Conservation (phyloP, 2,113 vertebrate species). For the Bos javanicus region DNA sequence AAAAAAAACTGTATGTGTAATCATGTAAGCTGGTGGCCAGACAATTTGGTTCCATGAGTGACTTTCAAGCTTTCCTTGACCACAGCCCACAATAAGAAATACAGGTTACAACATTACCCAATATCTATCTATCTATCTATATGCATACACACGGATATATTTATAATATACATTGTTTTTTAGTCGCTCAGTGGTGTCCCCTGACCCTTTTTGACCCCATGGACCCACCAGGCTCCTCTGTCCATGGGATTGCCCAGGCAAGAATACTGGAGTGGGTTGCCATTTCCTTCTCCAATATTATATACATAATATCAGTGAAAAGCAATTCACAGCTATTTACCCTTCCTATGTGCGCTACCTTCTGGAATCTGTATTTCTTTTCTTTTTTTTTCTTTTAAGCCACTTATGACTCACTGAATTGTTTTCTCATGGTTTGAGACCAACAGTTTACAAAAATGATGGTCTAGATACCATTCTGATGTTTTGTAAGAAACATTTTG, state of each 20-base stretch:
- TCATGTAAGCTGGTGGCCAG: neutral
- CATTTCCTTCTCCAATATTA: neutral
- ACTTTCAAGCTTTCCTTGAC: slow-evolving; percentile 25
- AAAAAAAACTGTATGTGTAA: neutral
- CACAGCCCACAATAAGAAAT: slow-evolving; percentile 34
- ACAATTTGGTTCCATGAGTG: neutral
- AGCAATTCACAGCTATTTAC: neutral
- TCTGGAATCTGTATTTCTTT: neutral
- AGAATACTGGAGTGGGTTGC: neutral
- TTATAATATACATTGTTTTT: neutral
- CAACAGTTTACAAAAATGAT: neutral
- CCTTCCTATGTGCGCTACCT: neutral
- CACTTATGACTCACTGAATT: neutral
- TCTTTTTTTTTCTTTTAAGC: neutral
- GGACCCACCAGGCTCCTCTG: neutral
- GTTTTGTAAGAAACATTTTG: slow-evolving; percentile 72
- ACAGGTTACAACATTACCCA: neutral
- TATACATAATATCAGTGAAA: neutral
- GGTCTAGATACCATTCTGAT: slow-evolving; percentile 48
- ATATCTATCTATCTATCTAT: neutral
- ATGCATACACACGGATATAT: neutral
- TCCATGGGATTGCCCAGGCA: neutral
- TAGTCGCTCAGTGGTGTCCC: neutral
- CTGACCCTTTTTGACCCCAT: neutral
- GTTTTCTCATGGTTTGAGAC: neutral